These are phyloP conservation scores for Schlechtendalia chinensis DNA, from an alignment of 1,140 invertebrate genomes.

Conservation along the genomic window DNA sequence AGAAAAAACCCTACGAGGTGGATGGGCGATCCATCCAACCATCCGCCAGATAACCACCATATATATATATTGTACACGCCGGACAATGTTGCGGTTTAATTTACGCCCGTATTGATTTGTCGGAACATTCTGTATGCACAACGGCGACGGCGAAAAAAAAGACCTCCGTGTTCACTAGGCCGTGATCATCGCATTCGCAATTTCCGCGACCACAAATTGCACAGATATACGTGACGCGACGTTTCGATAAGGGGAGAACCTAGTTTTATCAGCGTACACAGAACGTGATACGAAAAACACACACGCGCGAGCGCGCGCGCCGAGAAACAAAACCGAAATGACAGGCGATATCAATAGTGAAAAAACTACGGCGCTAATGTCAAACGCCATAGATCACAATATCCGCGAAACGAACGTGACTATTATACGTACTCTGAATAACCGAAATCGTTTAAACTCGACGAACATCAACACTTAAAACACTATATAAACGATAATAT, in stretches of 20 bases:
- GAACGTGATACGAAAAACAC: constrained; percentile 19
- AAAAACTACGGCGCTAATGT: background rate
- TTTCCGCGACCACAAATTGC: constrained; percentile 46
- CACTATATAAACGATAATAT: no score
- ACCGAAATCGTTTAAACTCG: no score
- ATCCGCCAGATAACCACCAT: no score
- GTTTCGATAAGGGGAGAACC: constrained; percentile 6
- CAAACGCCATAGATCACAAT: background rate
- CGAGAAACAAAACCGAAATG: constrained; percentile 11
- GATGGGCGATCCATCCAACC: no score
- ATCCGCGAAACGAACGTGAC: no score
- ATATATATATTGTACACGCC: no score
- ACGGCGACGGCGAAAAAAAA: constrained; percentile 11
- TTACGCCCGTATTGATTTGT: constrained; percentile 16
- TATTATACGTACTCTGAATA: no score
- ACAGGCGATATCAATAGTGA: background rate
- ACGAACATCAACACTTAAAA: no score
- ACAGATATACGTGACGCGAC: constrained; percentile 41
- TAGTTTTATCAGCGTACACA: constrained; percentile 15
- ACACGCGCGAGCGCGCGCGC: no score
- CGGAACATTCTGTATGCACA: constrained; percentile 13
- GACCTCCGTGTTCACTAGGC: constrained; percentile 18
- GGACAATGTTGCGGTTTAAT: background rate
- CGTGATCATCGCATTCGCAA: constrained; percentile 43
- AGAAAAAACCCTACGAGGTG: no score